A percentile compares a stretch with the other conserved stretches of the same genome.
Evolutionary conservation across 2,797 vertebrate species (phyloP).

Genomic region (Enteromius viviparus): DNA sequence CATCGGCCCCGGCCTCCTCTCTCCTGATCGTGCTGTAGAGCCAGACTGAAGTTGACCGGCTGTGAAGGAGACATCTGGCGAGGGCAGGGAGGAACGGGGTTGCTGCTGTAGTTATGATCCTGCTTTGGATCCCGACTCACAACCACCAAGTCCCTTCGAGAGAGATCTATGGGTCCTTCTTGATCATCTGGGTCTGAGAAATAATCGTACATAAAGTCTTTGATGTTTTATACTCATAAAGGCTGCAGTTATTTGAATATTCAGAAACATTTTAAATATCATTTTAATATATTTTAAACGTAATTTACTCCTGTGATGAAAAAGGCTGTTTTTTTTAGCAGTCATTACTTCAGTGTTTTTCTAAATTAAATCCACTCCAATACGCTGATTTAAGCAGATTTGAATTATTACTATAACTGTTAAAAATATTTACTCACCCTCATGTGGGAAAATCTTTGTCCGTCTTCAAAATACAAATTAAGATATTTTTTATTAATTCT

Average conservation of each 20-base stretch:
- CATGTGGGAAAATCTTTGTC: neutral
- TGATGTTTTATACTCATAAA: neutral
- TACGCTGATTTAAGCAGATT: neutral
- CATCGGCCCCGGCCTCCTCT: conserved; percentile 78
- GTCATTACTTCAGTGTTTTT: neutral
- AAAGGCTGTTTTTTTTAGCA: neutral
- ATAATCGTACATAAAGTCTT: neutral
- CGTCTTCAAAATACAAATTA: neutral
- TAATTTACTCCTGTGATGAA: no score
- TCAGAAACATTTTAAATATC: neutral
- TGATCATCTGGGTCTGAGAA: conserved; percentile 71
- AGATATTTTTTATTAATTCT: neutral
- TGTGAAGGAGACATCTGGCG: conserved; percentile 46
- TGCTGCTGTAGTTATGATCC: conserved; percentile 98
- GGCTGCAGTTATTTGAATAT: neutral
- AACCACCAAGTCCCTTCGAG: conserved; percentile 77
- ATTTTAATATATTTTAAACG: neutral
- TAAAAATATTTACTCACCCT: neutral
- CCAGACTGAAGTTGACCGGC: conserved; percentile 12
- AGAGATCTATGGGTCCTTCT: conserved; percentile 84
- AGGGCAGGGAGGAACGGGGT: conserved; percentile 81
- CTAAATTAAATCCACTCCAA: neutral
- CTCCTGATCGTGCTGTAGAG: conserved; percentile 41
- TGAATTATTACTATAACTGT: neutral
- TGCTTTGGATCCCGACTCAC: conserved; percentile 91